Evolutionary conservation across 1,140 invertebrate species (phyloP), one percentile per base, ranked within the genome.

Genomic region (Metopolophium dirhodum): DNA sequence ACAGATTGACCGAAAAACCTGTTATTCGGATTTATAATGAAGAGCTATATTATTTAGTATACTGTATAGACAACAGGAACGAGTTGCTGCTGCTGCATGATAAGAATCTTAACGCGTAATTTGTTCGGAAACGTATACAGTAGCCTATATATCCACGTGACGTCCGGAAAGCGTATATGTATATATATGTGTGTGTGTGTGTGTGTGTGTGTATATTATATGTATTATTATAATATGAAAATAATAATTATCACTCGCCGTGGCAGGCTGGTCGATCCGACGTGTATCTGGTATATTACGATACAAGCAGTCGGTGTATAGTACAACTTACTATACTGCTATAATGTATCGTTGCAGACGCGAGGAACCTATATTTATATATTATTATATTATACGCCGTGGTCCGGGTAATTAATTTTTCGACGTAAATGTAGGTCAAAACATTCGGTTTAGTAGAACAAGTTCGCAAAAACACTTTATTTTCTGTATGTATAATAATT

Each of bases 91-190:
- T 18, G 61, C 61, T 30, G 61, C 51, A 37, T 9, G 88, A 57
- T 57, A 57, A 23, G 7, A 90, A 90, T 90, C 49, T 90, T 26
- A 41, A 90, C 8, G 88, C 51, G 88, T 90, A 90, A 90, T 90
- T 90, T 90, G 88, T 90, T 41, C 88, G 51, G 51, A 61, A 90
- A 90, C 61, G 30, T 61, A 23, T 41, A 90, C 86, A 49, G 86
- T 51, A 51, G 86, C 47, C 86, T 88, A 87, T 82, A 37, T 45
- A 37, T 45, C 83, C 37, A 11, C 45, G 45, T 45, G 85, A 49
- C 85, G 85, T 49, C 45, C 85, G 26, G 35, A 49, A 87, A 87
- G 35, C 45, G 83, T 30, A 30, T 49, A 8, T 20, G 47, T 49
- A 8, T 23, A 9, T 41, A 18, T 2, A 14, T 20, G 35, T 22